Evolutionary conservation across 2,113 vertebrate genomes (phyloP).

Genomic region (Barnardius zonarius): DNA sequence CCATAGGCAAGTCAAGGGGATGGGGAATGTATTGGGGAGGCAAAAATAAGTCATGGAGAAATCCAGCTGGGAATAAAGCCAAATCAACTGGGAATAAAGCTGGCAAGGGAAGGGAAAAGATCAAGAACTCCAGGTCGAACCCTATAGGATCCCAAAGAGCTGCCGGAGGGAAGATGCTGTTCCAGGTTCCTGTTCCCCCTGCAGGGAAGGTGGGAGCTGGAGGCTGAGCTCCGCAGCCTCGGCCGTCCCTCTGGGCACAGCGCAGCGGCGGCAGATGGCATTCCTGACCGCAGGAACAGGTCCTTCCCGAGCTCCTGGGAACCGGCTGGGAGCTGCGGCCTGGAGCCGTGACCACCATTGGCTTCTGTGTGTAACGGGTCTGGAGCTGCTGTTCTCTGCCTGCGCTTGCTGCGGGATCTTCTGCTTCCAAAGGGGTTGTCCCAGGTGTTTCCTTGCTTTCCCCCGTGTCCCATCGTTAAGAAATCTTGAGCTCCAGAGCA

Average conservation of each 20-base stretch:
- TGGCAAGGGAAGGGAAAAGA: background rate
- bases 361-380: background rate
- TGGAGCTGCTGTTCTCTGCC: background rate
- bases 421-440: background rate
- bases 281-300: background rate
- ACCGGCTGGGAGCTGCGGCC: background rate
- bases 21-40: no score
- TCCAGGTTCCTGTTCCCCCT: fast-evolving
- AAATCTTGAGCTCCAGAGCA: background rate
- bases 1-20: background rate
- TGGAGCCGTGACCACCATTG: background rate
- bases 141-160: background rate
- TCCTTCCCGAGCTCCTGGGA: background rate
- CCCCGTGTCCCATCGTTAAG: background rate
- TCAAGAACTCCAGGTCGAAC: background rate
- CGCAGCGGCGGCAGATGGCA: background rate
- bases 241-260: background rate
- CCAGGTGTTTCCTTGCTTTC: background rate
- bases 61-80: fast-evolving
- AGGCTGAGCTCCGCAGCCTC: background rate
- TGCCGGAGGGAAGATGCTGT: background rate
- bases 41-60: background rate
- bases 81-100: background rate
- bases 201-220: background rate
- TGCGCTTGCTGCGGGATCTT: background rate